Conservation (phyloP, 2,113 vertebrate species). For the Synodontis membranacea region DNA sequence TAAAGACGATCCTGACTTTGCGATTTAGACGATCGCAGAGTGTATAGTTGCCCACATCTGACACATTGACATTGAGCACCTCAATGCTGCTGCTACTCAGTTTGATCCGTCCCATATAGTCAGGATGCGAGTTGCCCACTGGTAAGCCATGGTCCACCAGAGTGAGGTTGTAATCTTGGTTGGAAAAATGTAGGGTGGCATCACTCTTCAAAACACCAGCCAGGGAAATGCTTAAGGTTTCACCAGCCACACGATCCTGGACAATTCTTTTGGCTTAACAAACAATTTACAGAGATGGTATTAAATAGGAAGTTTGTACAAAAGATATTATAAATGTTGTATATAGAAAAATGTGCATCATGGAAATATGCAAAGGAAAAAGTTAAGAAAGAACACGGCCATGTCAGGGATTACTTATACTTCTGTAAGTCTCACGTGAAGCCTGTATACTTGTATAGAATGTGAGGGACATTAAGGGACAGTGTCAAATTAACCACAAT, state of each 20-base stretch:
- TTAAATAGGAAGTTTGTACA: neutral
- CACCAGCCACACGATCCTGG: constrained; percentile 56
- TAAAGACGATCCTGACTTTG: constrained; percentile 53
- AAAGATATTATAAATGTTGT: neutral
- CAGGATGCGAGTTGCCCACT: constrained; percentile 40
- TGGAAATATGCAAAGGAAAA: neutral
- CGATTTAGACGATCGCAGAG: constrained; percentile 49
- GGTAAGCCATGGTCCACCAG: constrained; percentile 58
- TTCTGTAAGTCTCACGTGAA: neutral
- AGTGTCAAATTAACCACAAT: neutral
- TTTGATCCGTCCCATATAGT: constrained; percentile 57
- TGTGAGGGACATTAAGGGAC: neutral
- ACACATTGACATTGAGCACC: constrained; percentile 57
- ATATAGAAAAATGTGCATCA: neutral
- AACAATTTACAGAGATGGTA: neutral
- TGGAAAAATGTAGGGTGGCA: constrained; percentile 52
- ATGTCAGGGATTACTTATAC: neutral
- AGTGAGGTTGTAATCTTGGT: constrained; percentile 38
- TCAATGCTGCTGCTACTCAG: constrained; percentile 38
- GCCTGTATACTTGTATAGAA: too few relatives aligned
- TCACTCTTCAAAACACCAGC: constrained; percentile 48
- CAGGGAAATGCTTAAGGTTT: constrained; percentile 56
- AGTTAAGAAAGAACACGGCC: neutral
- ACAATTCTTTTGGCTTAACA: constrained; percentile 47
- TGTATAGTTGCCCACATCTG: constrained; percentile 62